phyloP scores from a whole-genome alignment of 1,140 invertebrate species.

The Helicorthomorpha holstii region DNA sequence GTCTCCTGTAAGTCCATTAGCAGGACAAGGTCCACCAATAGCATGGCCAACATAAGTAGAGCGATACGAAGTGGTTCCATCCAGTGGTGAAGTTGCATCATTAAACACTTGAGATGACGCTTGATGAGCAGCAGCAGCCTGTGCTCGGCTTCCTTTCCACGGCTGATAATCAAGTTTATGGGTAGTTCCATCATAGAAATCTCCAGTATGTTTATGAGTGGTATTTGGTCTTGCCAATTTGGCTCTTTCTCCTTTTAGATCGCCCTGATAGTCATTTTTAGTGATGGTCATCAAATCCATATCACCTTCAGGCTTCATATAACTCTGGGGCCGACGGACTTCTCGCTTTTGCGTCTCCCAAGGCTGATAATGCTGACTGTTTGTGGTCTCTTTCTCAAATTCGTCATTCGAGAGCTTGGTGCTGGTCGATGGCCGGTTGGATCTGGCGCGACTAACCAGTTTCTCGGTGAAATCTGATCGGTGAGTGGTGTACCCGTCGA shows the following conservation, averaged over 20 bases:
- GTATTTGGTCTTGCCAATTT: not conserved
- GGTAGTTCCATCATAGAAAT: not conserved
- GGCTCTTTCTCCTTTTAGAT: not conserved
- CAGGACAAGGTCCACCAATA: not conserved
- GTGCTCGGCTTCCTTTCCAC: not conserved
- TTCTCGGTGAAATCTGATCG: not conserved
- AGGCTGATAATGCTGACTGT: not conserved
- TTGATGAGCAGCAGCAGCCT: not conserved
- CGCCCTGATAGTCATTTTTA: not conserved
- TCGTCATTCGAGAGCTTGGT: not conserved
- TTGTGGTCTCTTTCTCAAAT: not conserved
- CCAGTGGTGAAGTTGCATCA: not conserved
- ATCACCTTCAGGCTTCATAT: not conserved
- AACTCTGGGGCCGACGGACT: not conserved
- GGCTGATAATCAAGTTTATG: not conserved
- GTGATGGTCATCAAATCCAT: not conserved
- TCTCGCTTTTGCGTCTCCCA: not conserved
- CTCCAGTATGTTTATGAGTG: not conserved
- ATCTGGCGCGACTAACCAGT: not conserved
- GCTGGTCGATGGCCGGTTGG: not conserved
- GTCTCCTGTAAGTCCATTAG: not conserved
- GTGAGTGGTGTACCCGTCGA: conserved; percentile 1
- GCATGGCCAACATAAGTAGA: not conserved
- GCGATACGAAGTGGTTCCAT: not conserved
- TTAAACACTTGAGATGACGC: not conserved